A percentile compares a stretch with the other conserved stretches of the same genome.
phyloP scores from a whole-genome alignment of 1,140 invertebrate genomes.

The Papilio xuthus region DNA sequence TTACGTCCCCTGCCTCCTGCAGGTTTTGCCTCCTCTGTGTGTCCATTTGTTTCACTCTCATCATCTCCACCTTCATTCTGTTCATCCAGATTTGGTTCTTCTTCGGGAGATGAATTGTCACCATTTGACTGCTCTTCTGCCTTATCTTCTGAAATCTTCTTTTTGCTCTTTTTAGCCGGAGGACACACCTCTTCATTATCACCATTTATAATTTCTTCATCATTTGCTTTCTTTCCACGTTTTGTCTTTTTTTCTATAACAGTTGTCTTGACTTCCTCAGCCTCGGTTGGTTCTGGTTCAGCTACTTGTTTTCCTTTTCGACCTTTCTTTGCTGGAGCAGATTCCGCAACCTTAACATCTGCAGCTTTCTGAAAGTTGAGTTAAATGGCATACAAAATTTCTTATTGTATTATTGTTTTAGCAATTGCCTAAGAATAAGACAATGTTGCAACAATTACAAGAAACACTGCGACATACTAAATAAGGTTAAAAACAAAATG shows the following conservation, averaged over 20 bases:
- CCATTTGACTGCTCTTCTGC: conserved; percentile 55
- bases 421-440: neutral
- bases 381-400: conserved; percentile 27
- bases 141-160: conserved; percentile 57
- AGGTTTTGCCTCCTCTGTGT: conserved; percentile 52
- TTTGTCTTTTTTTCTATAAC: conserved; percentile 66
- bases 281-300: conserved; percentile 53
- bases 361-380: conserved; percentile 66
- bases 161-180: conserved; percentile 63
- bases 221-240: conserved; percentile 62
- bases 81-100: conserved; percentile 46
- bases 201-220: conserved; percentile 52
- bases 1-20: conserved; percentile 58
- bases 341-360: conserved; percentile 65
- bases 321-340: conserved; percentile 68
- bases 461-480: neutral
- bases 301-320: conserved; percentile 64
- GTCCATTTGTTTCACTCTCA: conserved; percentile 57
- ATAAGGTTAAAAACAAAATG: neutral
- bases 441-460: neutral
- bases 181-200: conserved; percentile 52
- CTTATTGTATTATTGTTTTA: neutral
- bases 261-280: conserved; percentile 53
- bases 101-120: conserved; percentile 57
- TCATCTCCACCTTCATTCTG: conserved; percentile 60